Evolutionary conservation across 2,888 invertebrate genomes (phyloP).

Genomic region (Allygus modestus): DNA sequence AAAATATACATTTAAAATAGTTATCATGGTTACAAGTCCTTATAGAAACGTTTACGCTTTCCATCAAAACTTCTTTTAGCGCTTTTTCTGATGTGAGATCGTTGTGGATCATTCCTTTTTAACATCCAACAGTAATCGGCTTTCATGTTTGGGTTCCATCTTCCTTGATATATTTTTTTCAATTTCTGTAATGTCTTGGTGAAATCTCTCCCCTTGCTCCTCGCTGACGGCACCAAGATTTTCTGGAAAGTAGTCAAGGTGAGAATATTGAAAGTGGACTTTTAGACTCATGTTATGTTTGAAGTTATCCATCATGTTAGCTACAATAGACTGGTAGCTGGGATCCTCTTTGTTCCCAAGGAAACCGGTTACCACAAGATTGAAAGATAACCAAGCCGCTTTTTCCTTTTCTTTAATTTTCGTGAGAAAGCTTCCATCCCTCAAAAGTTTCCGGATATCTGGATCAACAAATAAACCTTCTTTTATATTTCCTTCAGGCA

Average conservation of each 20-base stretch:
- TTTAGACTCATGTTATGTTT: constrained; percentile 72
- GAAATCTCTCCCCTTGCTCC: constrained; percentile 73
- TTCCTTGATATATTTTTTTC: constrained; percentile 72
- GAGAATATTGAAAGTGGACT: constrained; percentile 72
- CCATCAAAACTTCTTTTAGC: constrained; percentile 22
- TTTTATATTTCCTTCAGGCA: constrained; percentile 67
- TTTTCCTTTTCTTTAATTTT: constrained; percentile 66
- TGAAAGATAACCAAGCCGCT: constrained; percentile 67
- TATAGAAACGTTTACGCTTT: constrained; percentile 27
- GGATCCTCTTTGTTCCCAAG: constrained; percentile 64
- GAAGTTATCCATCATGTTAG: constrained; percentile 64
- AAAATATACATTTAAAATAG: constrained; percentile 17
- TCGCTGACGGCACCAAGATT: constrained; percentile 72
- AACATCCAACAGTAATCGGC: constrained; percentile 72
- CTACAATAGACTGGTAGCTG: constrained; percentile 64
- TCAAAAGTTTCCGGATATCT: constrained; percentile 68
- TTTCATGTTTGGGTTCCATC: constrained; percentile 71
- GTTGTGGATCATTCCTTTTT: constrained; percentile 58
- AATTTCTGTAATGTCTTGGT: constrained; percentile 72
- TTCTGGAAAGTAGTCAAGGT: constrained; percentile 72
- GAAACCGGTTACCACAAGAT: constrained; percentile 61
- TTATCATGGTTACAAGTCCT: constrained; percentile 32
- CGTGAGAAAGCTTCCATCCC: constrained; percentile 66
- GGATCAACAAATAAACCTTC: constrained; percentile 69
- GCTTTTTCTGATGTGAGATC: constrained; percentile 56